Conservation (phyloP, 1,140 invertebrate genomes). For the Euwallacea similis region DNA sequence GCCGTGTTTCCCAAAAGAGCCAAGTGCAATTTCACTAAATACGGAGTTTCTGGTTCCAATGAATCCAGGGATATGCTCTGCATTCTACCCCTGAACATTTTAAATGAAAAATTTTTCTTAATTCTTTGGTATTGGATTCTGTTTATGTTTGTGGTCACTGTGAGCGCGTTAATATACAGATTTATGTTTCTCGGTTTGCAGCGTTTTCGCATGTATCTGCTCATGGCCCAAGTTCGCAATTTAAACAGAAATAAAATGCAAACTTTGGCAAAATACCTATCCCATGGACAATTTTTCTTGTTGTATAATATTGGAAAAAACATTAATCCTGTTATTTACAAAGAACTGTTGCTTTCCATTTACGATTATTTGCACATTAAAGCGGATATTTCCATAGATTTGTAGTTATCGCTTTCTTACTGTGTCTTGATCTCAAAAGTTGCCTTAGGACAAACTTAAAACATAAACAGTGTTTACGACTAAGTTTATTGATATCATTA, state of each 20-base stretch:
- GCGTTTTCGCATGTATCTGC: conserved; percentile 58
- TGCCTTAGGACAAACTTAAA: no score
- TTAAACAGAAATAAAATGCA: conserved; percentile 56
- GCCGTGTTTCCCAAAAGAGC: conserved; percentile 74
- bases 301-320: conserved; percentile 68
- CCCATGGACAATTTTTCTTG: conserved; percentile 71
- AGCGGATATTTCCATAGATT: background rate
- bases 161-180: conserved; percentile 65
- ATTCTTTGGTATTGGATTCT: conserved; percentile 84
- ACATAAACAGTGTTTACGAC: no score
- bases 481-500: no score
- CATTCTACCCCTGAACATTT: conserved; percentile 73
- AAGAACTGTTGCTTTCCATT: conserved; percentile 54
- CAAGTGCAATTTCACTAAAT: conserved; percentile 73
- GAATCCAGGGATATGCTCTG: conserved; percentile 69
- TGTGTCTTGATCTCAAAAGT: no score
- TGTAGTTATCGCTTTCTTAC: no score
- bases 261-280: conserved; percentile 59
- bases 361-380: conserved; percentile 12
- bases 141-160: conserved; percentile 64
- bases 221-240: conserved; percentile 59
- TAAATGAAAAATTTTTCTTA: conserved; percentile 80
- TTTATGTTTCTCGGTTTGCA: conserved; percentile 56
- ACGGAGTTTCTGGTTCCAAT: conserved; percentile 63
- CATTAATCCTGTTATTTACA: conserved; percentile 64